Evolutionary conservation across 2,888 invertebrate genomes (phyloP), one percentile per base, ranked within the genome.

Genomic region (Campoletis raptor): DNA sequence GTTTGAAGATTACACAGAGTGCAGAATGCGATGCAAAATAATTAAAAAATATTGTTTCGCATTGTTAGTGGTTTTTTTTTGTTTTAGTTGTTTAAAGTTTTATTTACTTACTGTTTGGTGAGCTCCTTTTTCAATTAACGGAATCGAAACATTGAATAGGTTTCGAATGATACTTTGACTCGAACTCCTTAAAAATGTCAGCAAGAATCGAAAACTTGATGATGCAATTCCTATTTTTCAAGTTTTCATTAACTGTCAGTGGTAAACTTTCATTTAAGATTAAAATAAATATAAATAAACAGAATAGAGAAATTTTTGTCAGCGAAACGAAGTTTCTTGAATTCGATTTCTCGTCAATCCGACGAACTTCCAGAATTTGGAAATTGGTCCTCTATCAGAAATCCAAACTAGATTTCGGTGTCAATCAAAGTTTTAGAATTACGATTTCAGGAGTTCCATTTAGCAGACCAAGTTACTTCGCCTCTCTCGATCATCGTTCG

Each of bases 401-500:
- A 57, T 57, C 24, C 10, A 8, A 8, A 57, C 21, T 24, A 57
- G 12, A 57, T 5, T 24, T 57, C 24, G 24, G 12, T 40, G 40
- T 67, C 10, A 40, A 67, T 67, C 40, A 67, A 67, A 36, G 69
- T 45, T 45, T 36, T 8, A 15, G 15, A 45, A 69, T 24, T 45
- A 15, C 24, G 15, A 57, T 69, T 45, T 12, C 45, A 30, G 24
- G 18, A 42, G 40, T 57, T 74, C 54, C 73, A 21, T 73, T 57
- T 57, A 57, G 37, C 12, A 7, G 18, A 21, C 57, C 2, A 54
- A 37, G 36, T 42, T 73, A 40, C 73, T 57, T 24, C 54, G 21
- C 57, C 54, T 52, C 73, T 73, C 57, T 73, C 54, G 57, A 73
- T 73, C 73, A 57, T 54, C 54, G 36, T 37, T n/a, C 21, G 10